phyloP scores from a whole-genome alignment of 1,140 invertebrate species.

The Gonioctena quinquepunctata region DNA sequence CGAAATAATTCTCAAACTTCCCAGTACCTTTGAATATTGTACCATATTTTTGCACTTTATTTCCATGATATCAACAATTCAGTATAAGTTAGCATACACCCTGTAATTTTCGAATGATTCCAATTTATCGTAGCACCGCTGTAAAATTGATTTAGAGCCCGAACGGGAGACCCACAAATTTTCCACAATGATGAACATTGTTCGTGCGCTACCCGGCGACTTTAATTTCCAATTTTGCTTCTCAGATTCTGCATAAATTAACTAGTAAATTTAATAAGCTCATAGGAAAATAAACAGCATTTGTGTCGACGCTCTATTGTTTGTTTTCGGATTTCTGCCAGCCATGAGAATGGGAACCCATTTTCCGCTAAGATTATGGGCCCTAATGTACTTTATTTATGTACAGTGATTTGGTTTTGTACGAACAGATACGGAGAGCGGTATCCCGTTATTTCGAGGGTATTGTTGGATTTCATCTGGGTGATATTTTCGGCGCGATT shows the following conservation, averaged over 20 bases:
- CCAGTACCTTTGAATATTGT: no score
- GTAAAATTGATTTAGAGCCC: constrained; percentile 31
- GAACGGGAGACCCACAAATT: constrained; percentile 26
- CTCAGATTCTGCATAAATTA: constrained; percentile 38
- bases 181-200: constrained; percentile 34
- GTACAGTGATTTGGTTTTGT: neutral
- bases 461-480: neutral
- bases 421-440: neutral
- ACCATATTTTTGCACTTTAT: no score
- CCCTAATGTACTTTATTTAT: neutral
- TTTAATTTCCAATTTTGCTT: constrained; percentile 38
- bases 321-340: constrained; percentile 30
- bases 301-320: constrained; percentile 28
- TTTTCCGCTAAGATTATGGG: neutral
- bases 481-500: neutral
- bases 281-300: constrained; percentile 38
- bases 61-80: no score
- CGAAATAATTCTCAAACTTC: no score
- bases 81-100: no score
- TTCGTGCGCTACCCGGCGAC: constrained; percentile 22
- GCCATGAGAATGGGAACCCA: constrained; percentile 23
- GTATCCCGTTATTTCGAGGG: neutral
- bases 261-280: constrained; percentile 37
- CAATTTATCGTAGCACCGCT: constrained; percentile 17
- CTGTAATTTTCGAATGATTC: no score